Evolutionary conservation across 2,888 invertebrate genomes (phyloP), one percentile per base, ranked within the genome.

Genomic region (Peribatodes rhomboidaria): DNA sequence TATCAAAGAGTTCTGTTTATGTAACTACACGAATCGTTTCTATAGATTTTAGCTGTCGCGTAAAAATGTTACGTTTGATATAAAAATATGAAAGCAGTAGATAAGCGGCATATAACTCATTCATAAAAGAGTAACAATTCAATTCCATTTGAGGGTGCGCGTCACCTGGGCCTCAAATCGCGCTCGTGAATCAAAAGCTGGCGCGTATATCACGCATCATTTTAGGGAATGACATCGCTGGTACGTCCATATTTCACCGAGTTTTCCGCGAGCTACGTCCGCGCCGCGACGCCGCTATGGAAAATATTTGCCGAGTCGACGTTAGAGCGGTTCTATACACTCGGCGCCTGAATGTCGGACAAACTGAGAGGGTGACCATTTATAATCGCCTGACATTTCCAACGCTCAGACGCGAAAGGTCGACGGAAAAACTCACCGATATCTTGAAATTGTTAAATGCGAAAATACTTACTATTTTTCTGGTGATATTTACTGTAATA

Each of bases 131-230:
- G 76, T 80, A 80, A 83, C 82, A 81, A 81, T 84, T 84, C 83
- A 83, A 84, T 86, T 77, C 74, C 78, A 82, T 79, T 78, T 77
- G 74, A 78, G 77, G 77, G 69, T 73, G 71, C 66, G 75, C 73
- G 80, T 83, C 87, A 85, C 84, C 84, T 85, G 84, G 73, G 81
- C 74, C 79, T 77, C 82, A 82, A 84, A 85, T 86, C 81, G 78
- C 76, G 69, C 77, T 79, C 82, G 78, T 85, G 85, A 83, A 86
- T 85, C 87, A 88, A 85, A 86, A 82, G 79, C 80, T 78, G 74
- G 72, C 74, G 76, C 81, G 81, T 88, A 87, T 86, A 87, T 89
- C 88, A 86, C 84, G 80, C 86, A 89, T 85, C 84, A 88, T 88
- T 87, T 87, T 83, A 81, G 82, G 75, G 75, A 78, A 84, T 79